phyloP scores from a whole-genome alignment of 2,888 invertebrate genomes.

The Chrysodeixis includens region DNA sequence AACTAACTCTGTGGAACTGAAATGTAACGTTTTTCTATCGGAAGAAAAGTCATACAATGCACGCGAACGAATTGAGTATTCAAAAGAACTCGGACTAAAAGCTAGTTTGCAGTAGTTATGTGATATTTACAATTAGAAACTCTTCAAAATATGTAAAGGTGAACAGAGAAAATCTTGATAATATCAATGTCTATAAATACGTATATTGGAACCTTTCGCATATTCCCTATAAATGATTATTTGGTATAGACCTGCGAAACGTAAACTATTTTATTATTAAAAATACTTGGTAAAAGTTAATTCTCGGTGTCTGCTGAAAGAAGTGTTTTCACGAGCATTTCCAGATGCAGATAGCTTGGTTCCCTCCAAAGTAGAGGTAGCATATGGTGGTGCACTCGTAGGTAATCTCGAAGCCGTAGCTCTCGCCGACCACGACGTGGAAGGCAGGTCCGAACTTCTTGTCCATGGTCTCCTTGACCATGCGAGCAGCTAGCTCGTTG shows the following conservation, averaged over 20 bases:
- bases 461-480: constrained; percentile 98
- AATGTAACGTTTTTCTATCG: constrained; percentile 7
- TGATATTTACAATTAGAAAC: neutral
- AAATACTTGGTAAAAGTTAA: constrained; percentile 35
- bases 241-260: constrained; percentile 14
- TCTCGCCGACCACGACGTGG: constrained; percentile 98
- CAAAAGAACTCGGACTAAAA: neutral
- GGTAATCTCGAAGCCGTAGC: constrained; percentile 97
- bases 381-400: constrained; percentile 96
- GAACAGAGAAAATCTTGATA: constrained; percentile 6
- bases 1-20: constrained; percentile 30
- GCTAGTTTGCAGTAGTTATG: neutral
- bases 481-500: constrained; percentile 96
- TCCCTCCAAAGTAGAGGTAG: constrained; percentile 97
- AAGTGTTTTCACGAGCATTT: constrained; percentile 91
- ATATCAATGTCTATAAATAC: constrained; percentile 9
- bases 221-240: constrained; percentile 21
- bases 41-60: constrained; percentile 15
- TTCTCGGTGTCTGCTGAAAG: constrained; percentile 33
- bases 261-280: constrained; percentile 29
- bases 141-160: constrained; percentile 1
- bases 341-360: constrained; percentile 96
- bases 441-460: constrained; percentile 98
- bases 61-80: constrained; percentile 8
- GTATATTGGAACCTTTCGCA: constrained; percentile 24